Evolutionary conservation across 2,888 invertebrate species (phyloP).

Genomic region (Venustoraphidia nigricollis): DNA sequence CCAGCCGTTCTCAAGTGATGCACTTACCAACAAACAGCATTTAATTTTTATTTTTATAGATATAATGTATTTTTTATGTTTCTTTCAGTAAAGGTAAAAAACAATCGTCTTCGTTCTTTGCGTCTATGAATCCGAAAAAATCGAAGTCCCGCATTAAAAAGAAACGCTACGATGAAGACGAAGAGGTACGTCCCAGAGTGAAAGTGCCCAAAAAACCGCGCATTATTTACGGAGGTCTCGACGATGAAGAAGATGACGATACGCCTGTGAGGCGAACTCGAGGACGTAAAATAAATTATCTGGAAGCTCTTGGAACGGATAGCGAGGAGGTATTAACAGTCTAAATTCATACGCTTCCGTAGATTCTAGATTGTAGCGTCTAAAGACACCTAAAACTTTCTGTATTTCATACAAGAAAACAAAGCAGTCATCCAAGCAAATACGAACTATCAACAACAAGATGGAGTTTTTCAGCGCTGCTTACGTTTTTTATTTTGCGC

Average conservation of each 20-base stretch:
- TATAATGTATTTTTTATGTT: not conserved
- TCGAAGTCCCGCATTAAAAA: constrained; percentile 31
- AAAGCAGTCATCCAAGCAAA: too few species aligned
- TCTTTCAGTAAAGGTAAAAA: not conserved
- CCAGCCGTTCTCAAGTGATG: too few species aligned
- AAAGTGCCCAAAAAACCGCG: constrained; percentile 19
- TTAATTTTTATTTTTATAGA: too few species aligned
- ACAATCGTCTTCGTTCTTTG: too few species aligned
- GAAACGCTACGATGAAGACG: constrained; percentile 28
- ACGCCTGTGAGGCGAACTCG: constrained; percentile 50
- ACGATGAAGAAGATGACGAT: constrained; percentile 31
- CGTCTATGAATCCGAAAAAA: constrained; percentile 24
- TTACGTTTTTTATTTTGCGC: too few species aligned
- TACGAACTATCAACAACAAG: too few species aligned
- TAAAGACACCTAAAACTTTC: too few species aligned
- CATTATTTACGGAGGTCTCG: constrained; percentile 40
- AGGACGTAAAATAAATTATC: constrained; percentile 60
- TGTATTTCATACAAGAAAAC: too few species aligned
- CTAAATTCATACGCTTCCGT: not conserved
- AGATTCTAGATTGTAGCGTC: too few species aligned
- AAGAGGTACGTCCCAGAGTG: constrained; percentile 20
- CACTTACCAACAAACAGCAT: too few species aligned
- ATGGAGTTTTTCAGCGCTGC: too few species aligned
- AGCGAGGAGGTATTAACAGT: constrained; percentile 43
- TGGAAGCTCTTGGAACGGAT: constrained; percentile 59